These are phyloP conservation scores for Laticauda colubrina DNA, from an alignment of 2,113 vertebrate genomes.

Conservation along the genomic window DNA sequence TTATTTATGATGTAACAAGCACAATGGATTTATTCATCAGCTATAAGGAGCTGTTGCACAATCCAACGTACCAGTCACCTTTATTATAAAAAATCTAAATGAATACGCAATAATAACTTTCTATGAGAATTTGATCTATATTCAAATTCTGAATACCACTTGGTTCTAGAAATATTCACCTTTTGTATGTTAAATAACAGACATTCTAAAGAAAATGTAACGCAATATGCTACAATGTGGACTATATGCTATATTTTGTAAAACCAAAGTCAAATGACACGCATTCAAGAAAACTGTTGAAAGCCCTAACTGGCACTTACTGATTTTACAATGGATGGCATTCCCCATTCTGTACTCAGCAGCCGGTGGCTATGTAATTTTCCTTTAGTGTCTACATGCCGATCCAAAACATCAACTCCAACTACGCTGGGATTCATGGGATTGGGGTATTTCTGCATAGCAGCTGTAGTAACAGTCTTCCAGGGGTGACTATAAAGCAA, in stretches of 20 bases:
- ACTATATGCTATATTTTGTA: background rate
- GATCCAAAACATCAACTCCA: slow-evolving; percentile 90
- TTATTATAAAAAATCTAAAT: background rate
- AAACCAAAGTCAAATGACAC: background rate
- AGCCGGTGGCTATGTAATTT: slow-evolving; percentile 89
- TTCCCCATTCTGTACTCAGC: slow-evolving; percentile 96
- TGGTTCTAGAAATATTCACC: background rate
- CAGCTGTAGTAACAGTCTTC: slow-evolving; percentile 93
- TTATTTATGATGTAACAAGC: background rate
- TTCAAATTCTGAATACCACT: background rate
- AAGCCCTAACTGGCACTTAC: slow-evolving; percentile 66
- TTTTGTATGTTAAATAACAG: background rate
- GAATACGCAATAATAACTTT: background rate
- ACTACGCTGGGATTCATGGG: slow-evolving; percentile 96
- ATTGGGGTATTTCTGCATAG: slow-evolving; percentile 98
- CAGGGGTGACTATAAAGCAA: slow-evolving; percentile 86
- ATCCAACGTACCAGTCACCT: background rate
- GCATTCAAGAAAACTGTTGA: background rate
- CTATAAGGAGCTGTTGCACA: background rate
- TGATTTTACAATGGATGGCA: slow-evolving; percentile 93
- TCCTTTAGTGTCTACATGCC: slow-evolving; percentile 80
- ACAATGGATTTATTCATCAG: background rate
- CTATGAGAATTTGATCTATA: background rate
- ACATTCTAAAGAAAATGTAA: background rate
- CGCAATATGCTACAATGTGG: background rate